Percentiles rank a stretch among this genome's conserved stretches.
Evolutionary conservation across 2,888 invertebrate genomes (phyloP).

Genomic region (Mellilla xanthometata): DNA sequence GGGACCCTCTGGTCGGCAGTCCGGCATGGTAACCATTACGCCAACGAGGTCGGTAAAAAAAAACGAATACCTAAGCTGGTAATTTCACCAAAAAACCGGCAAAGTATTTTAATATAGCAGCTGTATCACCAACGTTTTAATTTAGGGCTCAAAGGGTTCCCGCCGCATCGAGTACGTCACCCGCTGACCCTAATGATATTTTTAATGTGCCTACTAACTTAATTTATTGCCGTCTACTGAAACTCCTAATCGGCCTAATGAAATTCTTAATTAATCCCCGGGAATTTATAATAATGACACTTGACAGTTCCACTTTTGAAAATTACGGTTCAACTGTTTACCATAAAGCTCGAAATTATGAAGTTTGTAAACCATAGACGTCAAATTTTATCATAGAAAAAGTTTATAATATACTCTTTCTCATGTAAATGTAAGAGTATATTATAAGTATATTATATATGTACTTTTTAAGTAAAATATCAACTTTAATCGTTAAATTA

Average conservation of each 20-base stretch:
- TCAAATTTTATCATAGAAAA: too few relatives aligned
- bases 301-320: constrained; percentile 7
- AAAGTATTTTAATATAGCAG: not conserved
- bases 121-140: constrained; percentile 3
- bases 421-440: too few relatives aligned
- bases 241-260: constrained; percentile 13
- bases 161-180: constrained; percentile 2
- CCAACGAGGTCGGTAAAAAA: too few relatives aligned
- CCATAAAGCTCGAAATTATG: too few relatives aligned
- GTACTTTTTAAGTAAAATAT: too few relatives aligned
- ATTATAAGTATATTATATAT: too few relatives aligned
- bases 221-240: constrained; percentile 9
- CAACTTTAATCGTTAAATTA: too few relatives aligned
- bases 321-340: constrained; percentile 4
- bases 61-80: too few relatives aligned
- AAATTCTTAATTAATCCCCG: constrained; percentile 17
- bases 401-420: too few relatives aligned
- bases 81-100: not conserved
- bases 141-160: constrained; percentile 1
- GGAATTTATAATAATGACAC: constrained; percentile 13
- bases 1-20: too few relatives aligned
- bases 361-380: too few relatives aligned
- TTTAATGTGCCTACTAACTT: constrained; percentile 10
- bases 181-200: constrained; percentile 14
- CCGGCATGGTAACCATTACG: too few relatives aligned